These are phyloP conservation scores for Struthio camelus DNA, from an alignment of 2,113 vertebrate species.

Conservation along the genomic window DNA sequence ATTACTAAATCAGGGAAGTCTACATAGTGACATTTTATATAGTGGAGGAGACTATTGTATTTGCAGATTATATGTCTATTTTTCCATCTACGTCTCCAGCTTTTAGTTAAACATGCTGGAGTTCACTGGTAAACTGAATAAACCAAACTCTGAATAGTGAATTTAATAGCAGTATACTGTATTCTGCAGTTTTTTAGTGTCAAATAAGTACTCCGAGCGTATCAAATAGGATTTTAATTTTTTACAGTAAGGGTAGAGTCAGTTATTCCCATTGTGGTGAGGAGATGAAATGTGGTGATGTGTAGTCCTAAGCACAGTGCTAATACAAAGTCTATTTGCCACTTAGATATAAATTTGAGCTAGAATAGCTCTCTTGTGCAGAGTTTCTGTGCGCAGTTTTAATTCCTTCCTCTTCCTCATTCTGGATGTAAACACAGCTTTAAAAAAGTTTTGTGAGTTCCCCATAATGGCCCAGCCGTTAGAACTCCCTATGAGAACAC, in stretches of 20 bases:
- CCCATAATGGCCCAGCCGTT: background rate
- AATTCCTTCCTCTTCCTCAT: fast-evolving
- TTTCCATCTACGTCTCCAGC: background rate
- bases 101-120: background rate
- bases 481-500: background rate
- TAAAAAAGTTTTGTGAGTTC: background rate
- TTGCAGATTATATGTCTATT: background rate
- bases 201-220: background rate
- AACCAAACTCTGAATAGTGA: background rate
- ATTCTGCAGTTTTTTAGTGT: background rate
- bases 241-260: background rate
- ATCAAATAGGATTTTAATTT: background rate
- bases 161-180: background rate
- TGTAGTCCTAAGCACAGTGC: background rate
- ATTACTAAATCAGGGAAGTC: background rate
- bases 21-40: background rate
- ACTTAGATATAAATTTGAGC: background rate
- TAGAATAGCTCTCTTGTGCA: background rate
- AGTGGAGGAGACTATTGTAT: background rate
- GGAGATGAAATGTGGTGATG: background rate
- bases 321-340: fast-evolving
- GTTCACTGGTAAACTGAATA: background rate
- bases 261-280: background rate
- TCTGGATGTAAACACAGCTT: background rate
- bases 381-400: background rate